These are phyloP conservation scores for Rhingia rostrata DNA, from an alignment of 2,888 invertebrate species.

Conservation along the genomic window DNA sequence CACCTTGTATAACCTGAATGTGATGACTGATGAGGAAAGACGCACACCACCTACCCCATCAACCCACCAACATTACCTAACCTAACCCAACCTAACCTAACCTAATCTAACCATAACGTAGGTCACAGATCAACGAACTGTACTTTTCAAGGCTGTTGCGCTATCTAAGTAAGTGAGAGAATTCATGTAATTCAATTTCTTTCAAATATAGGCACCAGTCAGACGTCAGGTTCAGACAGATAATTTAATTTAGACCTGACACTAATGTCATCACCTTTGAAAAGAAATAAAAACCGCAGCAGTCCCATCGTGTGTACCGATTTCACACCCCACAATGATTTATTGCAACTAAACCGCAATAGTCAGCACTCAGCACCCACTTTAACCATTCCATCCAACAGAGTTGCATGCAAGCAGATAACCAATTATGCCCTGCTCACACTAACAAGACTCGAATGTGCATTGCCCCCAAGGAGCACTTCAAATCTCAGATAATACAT, in stretches of 20 bases:
- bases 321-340: slow-evolving; percentile 20
- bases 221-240: not conserved
- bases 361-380: not conserved
- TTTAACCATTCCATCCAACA: not conserved
- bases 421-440: not conserved
- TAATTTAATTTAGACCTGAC: slow-evolving; percentile 6
- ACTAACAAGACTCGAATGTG: not conserved
- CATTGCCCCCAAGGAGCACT: slow-evolving; percentile 1
- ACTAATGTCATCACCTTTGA: slow-evolving; percentile 4
- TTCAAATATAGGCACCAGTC: not conserved
- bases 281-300: not conserved
- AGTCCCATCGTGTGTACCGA: not conserved
- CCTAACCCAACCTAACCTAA: too few species aligned
- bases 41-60: too few species aligned
- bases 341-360: slow-evolving; percentile 23
- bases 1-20: too few species aligned
- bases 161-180: too few species aligned
- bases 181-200: too few species aligned
- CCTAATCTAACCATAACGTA: too few species aligned
- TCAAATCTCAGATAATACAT: slow-evolving; percentile 18
- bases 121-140: too few species aligned
- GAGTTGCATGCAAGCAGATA: not conserved
- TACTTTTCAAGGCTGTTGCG: too few species aligned
- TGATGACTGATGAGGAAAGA: too few species aligned
- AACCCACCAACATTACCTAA: too few species aligned